These are phyloP conservation scores for Antitype chi DNA, from an alignment of 2,888 invertebrate genomes.

Conservation along the genomic window DNA sequence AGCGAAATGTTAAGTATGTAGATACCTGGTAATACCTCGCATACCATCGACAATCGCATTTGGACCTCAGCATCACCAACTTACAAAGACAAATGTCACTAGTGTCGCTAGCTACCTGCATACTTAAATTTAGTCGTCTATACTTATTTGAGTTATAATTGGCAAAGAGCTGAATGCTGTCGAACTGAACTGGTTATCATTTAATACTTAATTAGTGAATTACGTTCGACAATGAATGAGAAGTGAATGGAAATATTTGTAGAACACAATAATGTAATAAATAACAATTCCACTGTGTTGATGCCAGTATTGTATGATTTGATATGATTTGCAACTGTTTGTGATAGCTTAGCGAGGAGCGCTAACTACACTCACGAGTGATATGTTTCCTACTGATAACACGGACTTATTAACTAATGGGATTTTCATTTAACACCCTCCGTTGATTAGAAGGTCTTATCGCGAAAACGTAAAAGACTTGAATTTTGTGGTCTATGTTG, in stretches of 20 bases:
- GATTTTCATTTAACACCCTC: constrained; percentile 48
- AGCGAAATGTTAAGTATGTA: not conserved
- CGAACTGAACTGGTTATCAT: constrained; percentile 34
- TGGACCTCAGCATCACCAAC: not conserved
- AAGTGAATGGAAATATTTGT: constrained; percentile 40
- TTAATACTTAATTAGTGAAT: constrained; percentile 46
- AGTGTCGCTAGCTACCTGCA: not conserved
- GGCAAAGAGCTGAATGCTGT: constrained; percentile 13
- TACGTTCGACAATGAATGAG: constrained; percentile 25
- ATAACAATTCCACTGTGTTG: constrained; percentile 26
- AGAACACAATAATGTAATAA: constrained; percentile 42
- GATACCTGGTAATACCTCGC: not conserved
- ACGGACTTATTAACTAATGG: constrained; percentile 38
- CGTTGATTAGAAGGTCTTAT: constrained; percentile 29
- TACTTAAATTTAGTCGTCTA: constrained; percentile 1
- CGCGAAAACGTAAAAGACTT: not conserved
- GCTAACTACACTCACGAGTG: constrained; percentile 1
- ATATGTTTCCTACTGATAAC: constrained; percentile 44
- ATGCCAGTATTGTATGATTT: not conserved
- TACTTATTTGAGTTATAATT: constrained; percentile 12
- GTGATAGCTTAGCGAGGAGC: constrained; percentile 8
- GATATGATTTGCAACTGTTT: constrained; percentile 3
- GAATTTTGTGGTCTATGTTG: not conserved
- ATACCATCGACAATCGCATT: not conserved
- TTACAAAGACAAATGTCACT: not conserved